Evolutionary conservation across 2,797 vertebrate species (phyloP).

Genomic region (Anas bernieri): DNA sequence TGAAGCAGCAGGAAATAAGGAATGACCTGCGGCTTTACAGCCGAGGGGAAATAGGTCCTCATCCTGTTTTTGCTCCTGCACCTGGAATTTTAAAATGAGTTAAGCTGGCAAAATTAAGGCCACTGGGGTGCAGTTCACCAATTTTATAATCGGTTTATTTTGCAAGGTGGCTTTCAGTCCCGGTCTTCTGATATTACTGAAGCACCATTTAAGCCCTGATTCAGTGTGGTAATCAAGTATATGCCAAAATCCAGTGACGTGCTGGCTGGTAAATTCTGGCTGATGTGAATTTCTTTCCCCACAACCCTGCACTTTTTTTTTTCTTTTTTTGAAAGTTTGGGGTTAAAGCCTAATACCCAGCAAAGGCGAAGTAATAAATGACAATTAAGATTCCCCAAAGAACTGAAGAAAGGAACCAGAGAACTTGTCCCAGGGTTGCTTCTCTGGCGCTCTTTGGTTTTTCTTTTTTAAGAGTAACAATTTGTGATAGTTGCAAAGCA

Average conservation of each 20-base stretch:
- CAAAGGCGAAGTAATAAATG: neutral
- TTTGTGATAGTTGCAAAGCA: neutral
- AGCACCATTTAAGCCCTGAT: neutral
- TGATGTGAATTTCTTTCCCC: neutral
- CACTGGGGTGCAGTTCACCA: neutral
- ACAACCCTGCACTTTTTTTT: neutral
- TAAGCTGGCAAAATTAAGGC: neutral
- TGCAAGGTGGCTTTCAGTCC: neutral
- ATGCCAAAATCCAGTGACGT: neutral
- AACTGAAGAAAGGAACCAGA: neutral
- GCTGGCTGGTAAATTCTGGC: neutral
- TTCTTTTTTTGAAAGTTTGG: neutral
- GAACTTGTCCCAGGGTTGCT: neutral
- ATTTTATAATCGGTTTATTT: slow-evolving; percentile 11
- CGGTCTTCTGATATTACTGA: neutral
- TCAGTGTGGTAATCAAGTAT: neutral
- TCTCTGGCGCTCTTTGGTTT: neutral
- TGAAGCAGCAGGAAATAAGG: slow-evolving; percentile 9
- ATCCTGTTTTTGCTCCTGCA: slow-evolving; percentile 30
- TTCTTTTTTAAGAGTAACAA: neutral
- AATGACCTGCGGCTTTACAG: slow-evolving; percentile 15
- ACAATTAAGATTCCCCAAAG: neutral
- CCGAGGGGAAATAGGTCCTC: neutral
- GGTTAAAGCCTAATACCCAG: neutral
- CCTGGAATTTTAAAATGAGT: slow-evolving; percentile 18